Base-by-base conservation (phyloP, 2,113 vertebrate species). In the Gila orcuttii region DNA sequence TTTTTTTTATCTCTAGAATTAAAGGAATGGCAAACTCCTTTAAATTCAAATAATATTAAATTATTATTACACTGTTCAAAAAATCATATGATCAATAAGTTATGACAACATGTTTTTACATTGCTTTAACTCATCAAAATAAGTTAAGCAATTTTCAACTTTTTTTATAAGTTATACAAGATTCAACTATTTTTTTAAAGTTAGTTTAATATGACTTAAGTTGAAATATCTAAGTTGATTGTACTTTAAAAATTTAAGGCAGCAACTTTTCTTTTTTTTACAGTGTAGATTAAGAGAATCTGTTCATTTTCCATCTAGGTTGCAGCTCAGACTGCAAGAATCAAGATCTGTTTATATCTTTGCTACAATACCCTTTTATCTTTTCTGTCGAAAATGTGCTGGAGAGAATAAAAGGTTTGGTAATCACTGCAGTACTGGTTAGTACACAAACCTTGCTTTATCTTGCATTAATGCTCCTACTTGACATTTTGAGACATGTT, bases 351-450 rank as follows among this genome's bases (percentile, higher is more conserved):
- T 66, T 33, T 68, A 6, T 15, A 31, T n/a, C 13, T 31, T 69
- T 47, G 55, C 59, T 4, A 71, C 66, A 9, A 59, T 50, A 73
- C 36, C 39, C 19, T 83, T 84, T 2, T 45, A 64, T 28, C 36
- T 13, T 62, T 76, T 85, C 57, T 84, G 42, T 66, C 82, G 64
- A 13, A 57, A 42, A 52, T 52, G 85, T 87, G 79, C 79, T 12
- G 33, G 3, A 75, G 71, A 87, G 83, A 74, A 83, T 45, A 23
- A 88, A 88, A 75, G 89, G 64, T 73, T 85, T 87, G 88, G 87
- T 87, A 68, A 33, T 71, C 68, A 71, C 68, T 71, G 68, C 68
- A 90, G 92, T 89, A 86, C 84, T 90, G 88, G 81, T 62, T 87
- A 86, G 82, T 88, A 85, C 84, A 92, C 39, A 87, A 77, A 85